These are phyloP conservation scores for Macaca fascicularis DNA, from an alignment of 2,113 vertebrate genomes.

Conservation along the genomic window T2T-MFA8v1.1 NC_088395.1:98778501-98779000, in stretches of 20 bases:
- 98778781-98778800: neutral
- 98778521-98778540: no score
- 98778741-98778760: slow-evolving; percentile 16
- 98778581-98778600: neutral
- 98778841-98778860: neutral
- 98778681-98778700: neutral
- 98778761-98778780: neutral
- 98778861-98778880: neutral
- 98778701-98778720: slow-evolving; percentile 14
- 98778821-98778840: neutral
- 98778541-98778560: no score
- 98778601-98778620: neutral
- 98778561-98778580: neutral
- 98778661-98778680: neutral
- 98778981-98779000: no score
- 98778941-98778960: no score
- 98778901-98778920: neutral
- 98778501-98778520: no score
- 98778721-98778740: neutral
- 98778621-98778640: neutral
- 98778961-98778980: no score
- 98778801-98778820: neutral
- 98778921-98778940: no score
- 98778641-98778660: neutral
- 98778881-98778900: neutral